Conservation (phyloP, 2,797 vertebrate species). For the Selene dorsalis region DNA sequence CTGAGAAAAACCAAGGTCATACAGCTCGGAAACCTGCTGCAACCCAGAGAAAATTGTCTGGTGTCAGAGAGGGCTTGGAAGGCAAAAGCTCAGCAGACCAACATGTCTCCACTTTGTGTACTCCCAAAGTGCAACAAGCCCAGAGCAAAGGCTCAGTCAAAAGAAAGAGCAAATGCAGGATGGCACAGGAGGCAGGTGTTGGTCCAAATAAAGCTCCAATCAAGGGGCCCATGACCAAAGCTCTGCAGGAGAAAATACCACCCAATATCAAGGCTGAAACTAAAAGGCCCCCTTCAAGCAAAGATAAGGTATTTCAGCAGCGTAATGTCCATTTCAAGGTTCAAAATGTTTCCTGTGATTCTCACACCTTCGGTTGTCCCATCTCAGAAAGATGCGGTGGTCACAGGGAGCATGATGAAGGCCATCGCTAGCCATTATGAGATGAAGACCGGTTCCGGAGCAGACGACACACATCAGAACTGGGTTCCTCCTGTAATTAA, state of each 20-base stretch:
- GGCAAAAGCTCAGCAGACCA: constrained; percentile 11
- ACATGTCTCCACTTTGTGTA: background rate
- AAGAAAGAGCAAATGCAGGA: constrained; percentile 37
- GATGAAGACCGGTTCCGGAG: constrained; percentile 23
- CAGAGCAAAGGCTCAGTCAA: constrained; percentile 23
- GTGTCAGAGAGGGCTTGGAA: constrained; percentile 10
- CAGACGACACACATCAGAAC: constrained; percentile 7
- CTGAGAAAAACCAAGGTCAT: constrained; percentile 51
- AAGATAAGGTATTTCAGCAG: constrained; percentile 70
- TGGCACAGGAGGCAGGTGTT: constrained; percentile 12
- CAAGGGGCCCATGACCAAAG: constrained; percentile 50
- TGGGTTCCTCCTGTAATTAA: constrained; percentile 44
- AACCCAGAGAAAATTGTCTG: constrained; percentile 15
- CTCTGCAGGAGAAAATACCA: constrained; percentile 29
- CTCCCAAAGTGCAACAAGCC: constrained; percentile 34
- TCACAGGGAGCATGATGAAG: constrained; percentile 78
- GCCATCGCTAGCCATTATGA: constrained; percentile 80
- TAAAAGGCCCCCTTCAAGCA: constrained; percentile 38
- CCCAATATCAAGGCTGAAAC: constrained; percentile 14
- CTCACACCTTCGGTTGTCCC: background rate
- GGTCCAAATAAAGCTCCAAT: constrained; percentile 24
- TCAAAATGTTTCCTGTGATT: background rate
- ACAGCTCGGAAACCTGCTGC: constrained; percentile 10
- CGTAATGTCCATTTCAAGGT: background rate
- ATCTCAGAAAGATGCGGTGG: constrained; percentile 64